These are phyloP conservation scores for Meleagris gallopavo DNA, from an alignment of 2,113 vertebrate species.

Conservation along the genomic window DNA sequence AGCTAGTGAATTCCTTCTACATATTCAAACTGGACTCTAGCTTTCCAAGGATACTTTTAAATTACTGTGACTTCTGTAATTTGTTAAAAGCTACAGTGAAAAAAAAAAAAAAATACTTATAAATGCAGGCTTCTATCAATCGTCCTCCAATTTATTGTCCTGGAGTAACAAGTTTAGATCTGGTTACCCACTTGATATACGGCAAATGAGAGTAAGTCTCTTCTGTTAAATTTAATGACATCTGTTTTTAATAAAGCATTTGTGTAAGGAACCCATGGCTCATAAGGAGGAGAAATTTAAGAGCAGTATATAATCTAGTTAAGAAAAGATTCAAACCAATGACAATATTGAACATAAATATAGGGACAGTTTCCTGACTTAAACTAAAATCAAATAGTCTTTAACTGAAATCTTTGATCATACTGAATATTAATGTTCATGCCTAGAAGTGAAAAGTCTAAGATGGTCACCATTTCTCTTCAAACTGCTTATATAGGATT, in stretches of 20 bases:
- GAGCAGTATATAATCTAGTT: background rate
- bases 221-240: constrained; percentile 25
- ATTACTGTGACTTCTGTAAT: background rate
- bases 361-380: background rate
- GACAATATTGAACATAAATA: background rate
- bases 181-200: constrained; percentile 28
- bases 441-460: background rate
- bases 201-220: constrained; percentile 36
- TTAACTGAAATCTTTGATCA: background rate
- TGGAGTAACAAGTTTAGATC: constrained; percentile 42
- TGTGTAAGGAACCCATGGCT: background rate
- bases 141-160: background rate
- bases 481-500: constrained; percentile 23
- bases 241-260: background rate
- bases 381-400: background rate
- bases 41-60: background rate
- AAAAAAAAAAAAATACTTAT: background rate
- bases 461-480: constrained; percentile 27
- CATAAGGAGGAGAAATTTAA: background rate
- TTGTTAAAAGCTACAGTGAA: background rate
- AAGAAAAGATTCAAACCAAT: background rate
- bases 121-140: background rate
- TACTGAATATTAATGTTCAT: constrained; percentile 35
- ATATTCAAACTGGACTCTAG: background rate
- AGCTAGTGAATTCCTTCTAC: background rate